phyloP scores from a whole-genome alignment of 2,797 vertebrate species.

The Anniella stebbinsi region DNA sequence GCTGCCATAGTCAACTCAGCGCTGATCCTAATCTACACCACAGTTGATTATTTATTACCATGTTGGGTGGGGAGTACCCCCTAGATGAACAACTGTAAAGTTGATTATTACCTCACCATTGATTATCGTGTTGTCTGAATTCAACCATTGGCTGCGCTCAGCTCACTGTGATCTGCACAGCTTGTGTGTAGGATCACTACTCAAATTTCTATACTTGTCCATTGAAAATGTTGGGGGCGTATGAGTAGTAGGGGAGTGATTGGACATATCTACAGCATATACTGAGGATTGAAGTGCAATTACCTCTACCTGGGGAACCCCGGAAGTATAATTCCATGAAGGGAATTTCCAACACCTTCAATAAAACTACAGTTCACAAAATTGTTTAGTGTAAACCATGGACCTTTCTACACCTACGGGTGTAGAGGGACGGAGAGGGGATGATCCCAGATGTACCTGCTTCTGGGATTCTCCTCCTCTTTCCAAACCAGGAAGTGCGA shows the following conservation, averaged over 20 bases:
- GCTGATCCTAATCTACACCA: too few species aligned
- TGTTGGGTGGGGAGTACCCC: too few species aligned
- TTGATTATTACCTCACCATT: too few species aligned
- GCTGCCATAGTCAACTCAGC: too few species aligned
- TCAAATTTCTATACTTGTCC: neutral
- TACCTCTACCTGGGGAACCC: neutral
- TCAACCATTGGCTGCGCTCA: neutral
- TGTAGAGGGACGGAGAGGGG: too few species aligned
- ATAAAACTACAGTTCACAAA: neutral
- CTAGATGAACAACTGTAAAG: too few species aligned
- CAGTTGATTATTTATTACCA: too few species aligned
- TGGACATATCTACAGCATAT: neutral
- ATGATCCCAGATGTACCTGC: too few species aligned
- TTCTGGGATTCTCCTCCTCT: too few species aligned
- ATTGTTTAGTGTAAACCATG: neutral
- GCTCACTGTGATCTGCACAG: slow-evolving; percentile 17
- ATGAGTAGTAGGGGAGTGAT: neutral
- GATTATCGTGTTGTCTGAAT: too few species aligned
- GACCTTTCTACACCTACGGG: too few species aligned
- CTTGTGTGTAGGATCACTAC: neutral
- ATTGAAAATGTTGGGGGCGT: neutral
- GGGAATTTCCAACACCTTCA: neutral
- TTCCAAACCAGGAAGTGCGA: too few species aligned
- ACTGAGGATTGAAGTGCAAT: neutral
- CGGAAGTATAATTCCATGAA: neutral